These are phyloP conservation scores for Holotrichia oblita DNA, from an alignment of 1,140 invertebrate genomes.

Conservation along the genomic window DNA sequence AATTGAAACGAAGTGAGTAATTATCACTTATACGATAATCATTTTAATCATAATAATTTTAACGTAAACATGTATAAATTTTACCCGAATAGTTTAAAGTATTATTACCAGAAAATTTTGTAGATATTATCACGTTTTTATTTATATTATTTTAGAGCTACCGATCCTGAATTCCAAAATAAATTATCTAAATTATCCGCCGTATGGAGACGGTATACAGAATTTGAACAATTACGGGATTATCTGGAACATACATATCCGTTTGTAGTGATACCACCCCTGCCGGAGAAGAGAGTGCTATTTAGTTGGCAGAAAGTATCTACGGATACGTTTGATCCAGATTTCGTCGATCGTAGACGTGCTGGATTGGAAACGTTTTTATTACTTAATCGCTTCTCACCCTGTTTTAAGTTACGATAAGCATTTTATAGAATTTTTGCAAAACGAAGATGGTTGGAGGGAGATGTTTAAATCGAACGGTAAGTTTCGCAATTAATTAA, in stretches of 20 bases:
- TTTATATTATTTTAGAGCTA: constrained; percentile 69
- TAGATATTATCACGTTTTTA: neutral
- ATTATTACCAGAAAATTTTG: constrained; percentile 7
- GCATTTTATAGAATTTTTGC: constrained; percentile 79
- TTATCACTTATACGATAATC: constrained; percentile 43
- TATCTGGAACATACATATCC: constrained; percentile 83
- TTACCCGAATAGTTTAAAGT: constrained; percentile 40
- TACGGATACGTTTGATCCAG: constrained; percentile 85
- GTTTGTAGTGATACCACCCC: constrained; percentile 78
- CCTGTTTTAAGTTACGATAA: constrained; percentile 77
- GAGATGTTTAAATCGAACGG: constrained; percentile 79
- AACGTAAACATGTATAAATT: constrained; percentile 14
- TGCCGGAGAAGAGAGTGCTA: constrained; percentile 83
- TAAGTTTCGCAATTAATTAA: constrained; percentile 53
- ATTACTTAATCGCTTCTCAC: constrained; percentile 78
- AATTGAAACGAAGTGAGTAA: constrained; percentile 81
- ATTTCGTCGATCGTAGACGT: constrained; percentile 83
- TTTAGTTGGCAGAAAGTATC: constrained; percentile 83
- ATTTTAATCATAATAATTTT: constrained; percentile 27
- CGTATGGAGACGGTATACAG: constrained; percentile 84
- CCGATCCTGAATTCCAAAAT: constrained; percentile 73
- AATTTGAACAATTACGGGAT: constrained; percentile 82
- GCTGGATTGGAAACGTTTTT: constrained; percentile 86
- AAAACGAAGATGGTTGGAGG: constrained; percentile 79
- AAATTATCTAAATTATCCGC: constrained; percentile 72